These are phyloP conservation scores for Callyntrura guangdongensis DNA, from an alignment of 2,888 invertebrate genomes.

Conservation along the genomic window DNA sequence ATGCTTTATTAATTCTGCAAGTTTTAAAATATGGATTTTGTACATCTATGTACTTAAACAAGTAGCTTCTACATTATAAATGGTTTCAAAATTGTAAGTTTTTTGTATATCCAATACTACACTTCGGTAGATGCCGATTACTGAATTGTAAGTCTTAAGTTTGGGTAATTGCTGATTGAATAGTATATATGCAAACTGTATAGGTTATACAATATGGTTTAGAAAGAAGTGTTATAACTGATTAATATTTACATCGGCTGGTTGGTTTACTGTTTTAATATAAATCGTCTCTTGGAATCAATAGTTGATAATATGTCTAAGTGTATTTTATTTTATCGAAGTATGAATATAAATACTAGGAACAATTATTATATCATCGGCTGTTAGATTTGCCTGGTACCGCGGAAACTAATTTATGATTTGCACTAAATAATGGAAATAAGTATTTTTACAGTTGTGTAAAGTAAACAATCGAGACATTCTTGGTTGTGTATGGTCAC, in stretches of 20 bases:
- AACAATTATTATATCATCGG: slow-evolving; percentile 12
- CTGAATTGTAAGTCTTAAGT: neutral
- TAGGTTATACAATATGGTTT: slow-evolving; percentile 19
- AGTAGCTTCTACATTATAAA: no score
- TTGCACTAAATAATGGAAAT: neutral
- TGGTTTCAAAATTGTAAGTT: neutral
- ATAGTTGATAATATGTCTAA: neutral
- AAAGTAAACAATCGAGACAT: neutral
- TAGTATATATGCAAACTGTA: slow-evolving; percentile 6
- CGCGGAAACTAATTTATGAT: neutral
- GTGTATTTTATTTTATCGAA: neutral
- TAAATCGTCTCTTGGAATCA: neutral
- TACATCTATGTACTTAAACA: no score
- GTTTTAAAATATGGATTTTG: no score
- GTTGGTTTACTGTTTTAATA: slow-evolving; percentile 24
- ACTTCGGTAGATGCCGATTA: neutral
- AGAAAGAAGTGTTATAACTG: neutral
- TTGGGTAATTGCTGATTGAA: neutral
- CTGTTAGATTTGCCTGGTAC: neutral
- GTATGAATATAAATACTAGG: slow-evolving; percentile 10
- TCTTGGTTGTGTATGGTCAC: no score
- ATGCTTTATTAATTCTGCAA: no score
- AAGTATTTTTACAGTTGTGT: neutral
- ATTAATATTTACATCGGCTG: slow-evolving; percentile 9
- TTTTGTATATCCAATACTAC: slow-evolving; percentile 6